phyloP scores from a whole-genome alignment of 2,113 vertebrate species.

The Planiliza haematocheilus region DNA sequence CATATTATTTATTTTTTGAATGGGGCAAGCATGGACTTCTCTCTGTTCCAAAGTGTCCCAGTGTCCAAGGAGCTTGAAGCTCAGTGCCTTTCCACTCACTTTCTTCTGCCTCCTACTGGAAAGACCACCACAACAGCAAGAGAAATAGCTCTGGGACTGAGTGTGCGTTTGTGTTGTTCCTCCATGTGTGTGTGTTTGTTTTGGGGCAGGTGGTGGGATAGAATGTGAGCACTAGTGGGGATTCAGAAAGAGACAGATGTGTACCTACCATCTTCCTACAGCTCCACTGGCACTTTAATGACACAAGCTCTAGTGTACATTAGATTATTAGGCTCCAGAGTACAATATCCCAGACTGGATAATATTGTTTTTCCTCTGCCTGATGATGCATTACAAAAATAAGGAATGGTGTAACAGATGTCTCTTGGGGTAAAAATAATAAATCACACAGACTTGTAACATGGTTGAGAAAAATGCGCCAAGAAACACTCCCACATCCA shows the following conservation, averaged over 20 bases:
- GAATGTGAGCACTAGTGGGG: conserved; percentile 46
- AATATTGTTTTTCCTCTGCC: conserved; percentile 83
- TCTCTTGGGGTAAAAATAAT: conserved; percentile 82
- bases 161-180: conserved; percentile 14
- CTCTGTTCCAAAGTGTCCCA: conserved; percentile 77
- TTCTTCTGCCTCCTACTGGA: conserved; percentile 58
- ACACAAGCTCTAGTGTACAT: conserved; percentile 77
- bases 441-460: conserved; percentile 79
- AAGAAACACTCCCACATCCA: conserved; percentile 63
- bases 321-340: conserved; percentile 84
- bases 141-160: conserved; percentile 15
- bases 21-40: conserved; percentile 53
- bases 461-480: conserved; percentile 60
- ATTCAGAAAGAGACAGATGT: conserved; percentile 72
- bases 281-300: conserved; percentile 79
- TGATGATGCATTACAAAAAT: conserved; percentile 86
- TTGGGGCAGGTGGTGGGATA: conserved; percentile 41
- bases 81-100: conserved; percentile 59
- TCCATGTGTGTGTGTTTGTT: conserved; percentile 41
- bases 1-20: no score
- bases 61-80: conserved; percentile 63
- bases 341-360: conserved; percentile 82
- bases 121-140: conserved; percentile 34
- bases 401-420: conserved; percentile 83
- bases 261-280: conserved; percentile 70